phyloP scores from a whole-genome alignment of 2,797 vertebrate genomes.

The Parambassis ranga region DNA sequence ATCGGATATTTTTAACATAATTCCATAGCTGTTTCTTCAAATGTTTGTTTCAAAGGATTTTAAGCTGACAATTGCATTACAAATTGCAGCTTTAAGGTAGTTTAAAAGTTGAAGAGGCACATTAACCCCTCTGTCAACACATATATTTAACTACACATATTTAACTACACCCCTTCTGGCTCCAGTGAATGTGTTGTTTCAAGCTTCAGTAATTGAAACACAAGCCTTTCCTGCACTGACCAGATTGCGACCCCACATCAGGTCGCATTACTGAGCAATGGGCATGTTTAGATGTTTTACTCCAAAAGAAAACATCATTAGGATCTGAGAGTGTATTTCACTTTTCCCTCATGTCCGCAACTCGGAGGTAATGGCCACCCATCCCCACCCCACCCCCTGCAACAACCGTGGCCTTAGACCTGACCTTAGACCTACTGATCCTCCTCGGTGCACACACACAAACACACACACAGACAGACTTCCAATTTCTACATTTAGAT shows the following conservation, averaged over 20 bases:
- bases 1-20: too few relatives aligned
- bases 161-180: neutral
- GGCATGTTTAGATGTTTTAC: constrained; percentile 81
- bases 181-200: constrained; percentile 61
- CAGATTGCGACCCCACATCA: constrained; percentile 70
- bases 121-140: neutral
- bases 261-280: constrained; percentile 78
- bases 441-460: constrained; percentile 24
- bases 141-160: neutral
- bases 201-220: constrained; percentile 71
- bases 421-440: constrained; percentile 72
- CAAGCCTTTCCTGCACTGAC: constrained; percentile 75
- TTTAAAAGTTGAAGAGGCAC: neutral
- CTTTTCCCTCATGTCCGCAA: constrained; percentile 74
- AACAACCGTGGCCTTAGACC: constrained; percentile 67
- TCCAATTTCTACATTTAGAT: constrained; percentile 10
- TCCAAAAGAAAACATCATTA: constrained; percentile 81
- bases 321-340: constrained; percentile 74
- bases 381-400: constrained; percentile 9
- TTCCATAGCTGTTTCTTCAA: too few relatives aligned
- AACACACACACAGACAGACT: neutral
- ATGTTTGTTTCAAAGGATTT: too few relatives aligned
- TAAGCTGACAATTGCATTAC: too few relatives aligned
- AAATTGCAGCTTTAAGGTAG: neutral
- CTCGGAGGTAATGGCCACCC: constrained; percentile 48